A percentile compares a stretch with the other conserved stretches of the same genome.
These are phyloP conservation scores for Arrhamphus sclerolepis DNA, from an alignment of 2,797 vertebrate genomes.

Conservation along the genomic window DNA sequence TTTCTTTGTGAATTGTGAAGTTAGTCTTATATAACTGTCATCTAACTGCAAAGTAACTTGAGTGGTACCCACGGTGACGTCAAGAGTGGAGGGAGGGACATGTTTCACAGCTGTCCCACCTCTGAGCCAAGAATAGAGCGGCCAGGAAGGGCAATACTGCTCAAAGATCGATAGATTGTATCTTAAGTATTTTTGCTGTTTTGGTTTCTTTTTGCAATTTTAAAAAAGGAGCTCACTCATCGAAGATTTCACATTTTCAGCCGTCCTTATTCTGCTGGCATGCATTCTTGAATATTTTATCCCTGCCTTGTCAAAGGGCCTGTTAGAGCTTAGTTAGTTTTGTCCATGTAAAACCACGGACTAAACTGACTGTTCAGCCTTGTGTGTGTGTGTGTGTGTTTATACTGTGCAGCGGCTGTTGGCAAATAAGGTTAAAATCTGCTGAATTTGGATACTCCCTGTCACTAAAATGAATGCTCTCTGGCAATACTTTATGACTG, in stretches of 20 bases:
- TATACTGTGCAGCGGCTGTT: no score
- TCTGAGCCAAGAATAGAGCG: conserved; percentile 69
- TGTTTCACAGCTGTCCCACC: conserved; percentile 45
- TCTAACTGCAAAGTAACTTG: conserved; percentile 10
- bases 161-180: conserved; percentile 13
- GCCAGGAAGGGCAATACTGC: conserved; percentile 11
- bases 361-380: conserved; percentile 2
- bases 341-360: no score
- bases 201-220: no score
- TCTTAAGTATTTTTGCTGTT: no score
- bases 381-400: neutral
- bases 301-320: conserved; percentile 13
- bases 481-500: conserved; percentile 21
- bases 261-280: neutral
- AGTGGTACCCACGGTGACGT: conserved; percentile 20
- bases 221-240: conserved; percentile 22
- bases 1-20: no score
- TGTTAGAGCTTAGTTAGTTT: conserved; percentile 6
- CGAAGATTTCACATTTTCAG: neutral
- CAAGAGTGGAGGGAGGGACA: conserved; percentile 22
- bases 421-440: neutral
- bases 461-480: conserved; percentile 56
- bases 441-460: neutral
- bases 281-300: conserved; percentile 3
- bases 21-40: no score